These are phyloP conservation scores for Isichthys henryi DNA, from an alignment of 2,113 vertebrate species.

Conservation along the genomic window DNA sequence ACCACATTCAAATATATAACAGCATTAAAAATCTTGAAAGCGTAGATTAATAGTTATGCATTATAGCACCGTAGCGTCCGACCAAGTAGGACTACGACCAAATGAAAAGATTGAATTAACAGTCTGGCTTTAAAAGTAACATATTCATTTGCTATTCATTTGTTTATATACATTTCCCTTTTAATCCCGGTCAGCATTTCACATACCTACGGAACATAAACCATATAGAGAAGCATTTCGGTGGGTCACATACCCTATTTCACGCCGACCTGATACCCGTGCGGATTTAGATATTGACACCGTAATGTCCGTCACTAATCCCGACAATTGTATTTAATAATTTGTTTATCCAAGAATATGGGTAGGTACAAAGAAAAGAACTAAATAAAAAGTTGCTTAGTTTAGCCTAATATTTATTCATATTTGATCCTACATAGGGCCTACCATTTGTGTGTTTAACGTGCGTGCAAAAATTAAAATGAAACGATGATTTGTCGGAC, in stretches of 20 bases:
- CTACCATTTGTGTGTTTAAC: neutral
- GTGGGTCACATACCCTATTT: neutral
- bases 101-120: neutral
- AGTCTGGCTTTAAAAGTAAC: neutral
- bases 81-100: neutral
- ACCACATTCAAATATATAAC: neutral
- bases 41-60: neutral
- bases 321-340: neutral
- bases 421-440: neutral
- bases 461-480: neutral
- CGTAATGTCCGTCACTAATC: slow-evolving; percentile 10
- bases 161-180: neutral
- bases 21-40: neutral
- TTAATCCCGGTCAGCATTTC: neutral
- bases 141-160: neutral
- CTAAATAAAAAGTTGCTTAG: neutral
- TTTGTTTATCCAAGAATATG: neutral
- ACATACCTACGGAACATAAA: neutral
- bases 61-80: neutral
- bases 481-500: neutral
- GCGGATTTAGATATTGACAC: neutral
- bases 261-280: neutral
- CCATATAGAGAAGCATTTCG: neutral
- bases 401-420: neutral
- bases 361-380: neutral